Base-by-base conservation (phyloP, 2,113 vertebrate genomes). In the Cyrtonyx montezumae region DNA sequence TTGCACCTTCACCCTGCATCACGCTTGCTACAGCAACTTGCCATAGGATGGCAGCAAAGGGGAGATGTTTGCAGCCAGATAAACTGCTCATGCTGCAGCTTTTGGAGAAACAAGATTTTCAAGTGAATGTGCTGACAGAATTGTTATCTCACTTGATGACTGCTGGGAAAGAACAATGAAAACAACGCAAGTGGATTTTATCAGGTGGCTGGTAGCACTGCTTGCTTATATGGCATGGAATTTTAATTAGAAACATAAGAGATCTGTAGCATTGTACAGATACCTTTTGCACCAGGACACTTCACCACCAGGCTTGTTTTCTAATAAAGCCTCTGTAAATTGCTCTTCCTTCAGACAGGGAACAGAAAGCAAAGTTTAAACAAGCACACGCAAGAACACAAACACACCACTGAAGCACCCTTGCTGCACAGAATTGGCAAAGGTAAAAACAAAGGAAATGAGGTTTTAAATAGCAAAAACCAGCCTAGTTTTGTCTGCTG, bases 31-130 rank as follows among this genome's bases (percentile, higher is more conserved):
- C 90, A 90, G 59, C 59, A 34, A 76, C 18, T 6, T 59, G 73
- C 95, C 95, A 71, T 28, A 26, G 42, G 94, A 82, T 68, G 94
- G 95, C 96, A 97, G 96, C 91, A 96, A 67, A 90, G 45, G 49
- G 69, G 51, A 85, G 84, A 77, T 5, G 63, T 49, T 46, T 83
- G 55, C 79, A 69, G 53, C n/a, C 67, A 37, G 26, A 81, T 34
- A 58, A 88, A 81, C 22, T 30, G 37, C 56, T 53, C 74, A 73
- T 1, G 2, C 48, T 56, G 11, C 65, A 84, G 69, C 80, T 68
- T 82, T 82, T 34, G 34, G 25, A 84, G 37, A 93, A 81, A 68
- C 34, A 48, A 80, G 43, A 61, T 65, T 92, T 91, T 84, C 37
- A 74, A 43, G 63, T 70, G 55, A 80, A 81, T 67, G 61, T 94